phyloP scores from a whole-genome alignment of 2,113 vertebrate species.

The cat (Felis catus) region F.catus_Fca126_mat1.0 CM031412.1:230708501-230709000 shows the following conservation, averaged over 20 bases:
- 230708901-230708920: neutral
- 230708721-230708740: neutral
- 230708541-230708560: too few relatives aligned
- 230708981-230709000: too few relatives aligned
- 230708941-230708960: neutral
- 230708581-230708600: too few relatives aligned
- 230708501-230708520: neutral
- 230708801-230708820: neutral
- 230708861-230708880: neutral
- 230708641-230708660: neutral
- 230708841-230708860: neutral
- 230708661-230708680: neutral
- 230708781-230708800: neutral
- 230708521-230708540: too few relatives aligned
- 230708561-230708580: too few relatives aligned
- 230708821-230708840: neutral
- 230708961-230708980: too few relatives aligned
- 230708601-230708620: neutral
- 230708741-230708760: neutral
- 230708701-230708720: too few relatives aligned
- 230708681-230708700: neutral
- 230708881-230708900: neutral
- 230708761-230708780: too few relatives aligned
- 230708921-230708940: neutral
- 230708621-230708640: neutral